A percentile compares a stretch with the other conserved stretches of the same genome.
phyloP scores from a whole-genome alignment of 2,797 vertebrate species.

The Eleutherodactylus coqui region DNA sequence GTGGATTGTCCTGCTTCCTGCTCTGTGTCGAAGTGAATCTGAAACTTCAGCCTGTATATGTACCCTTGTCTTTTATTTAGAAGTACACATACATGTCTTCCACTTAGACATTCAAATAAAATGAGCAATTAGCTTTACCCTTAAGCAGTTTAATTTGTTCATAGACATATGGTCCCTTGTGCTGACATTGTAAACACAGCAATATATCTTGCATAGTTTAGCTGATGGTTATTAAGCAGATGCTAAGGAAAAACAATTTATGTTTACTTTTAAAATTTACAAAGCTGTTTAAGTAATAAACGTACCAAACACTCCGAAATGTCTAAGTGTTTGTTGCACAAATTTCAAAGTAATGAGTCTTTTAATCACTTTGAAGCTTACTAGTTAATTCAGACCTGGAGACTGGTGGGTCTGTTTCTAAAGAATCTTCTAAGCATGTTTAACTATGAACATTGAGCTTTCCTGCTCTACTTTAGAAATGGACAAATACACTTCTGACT shows the following conservation, averaged over 20 bases:
- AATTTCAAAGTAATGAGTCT: conserved; percentile 44
- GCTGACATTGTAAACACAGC: conserved; percentile 62
- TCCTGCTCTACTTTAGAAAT: neutral
- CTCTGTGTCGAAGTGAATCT: conserved; percentile 12
- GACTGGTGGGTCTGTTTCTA: neutral
- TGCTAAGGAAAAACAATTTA: conserved; percentile 62
- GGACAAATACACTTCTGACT: neutral
- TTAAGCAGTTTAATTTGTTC: conserved; percentile 61
- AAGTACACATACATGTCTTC: conserved; percentile 54
- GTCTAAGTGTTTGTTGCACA: conserved; percentile 42
- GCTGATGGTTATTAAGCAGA: conserved; percentile 62
- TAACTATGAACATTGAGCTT: neutral
- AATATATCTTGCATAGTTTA: conserved; percentile 60
- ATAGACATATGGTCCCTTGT: conserved; percentile 62
- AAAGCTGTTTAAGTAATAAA: conserved; percentile 58
- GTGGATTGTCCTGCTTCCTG: conserved; percentile 45
- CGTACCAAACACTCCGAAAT: conserved; percentile 37
- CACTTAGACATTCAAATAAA: conserved; percentile 54
- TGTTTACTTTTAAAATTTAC: conserved; percentile 62
- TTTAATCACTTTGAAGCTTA: conserved; percentile 50
- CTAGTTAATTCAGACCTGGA: conserved; percentile 25
- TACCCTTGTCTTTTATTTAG: conserved; percentile 37
- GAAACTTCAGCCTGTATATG: neutral
- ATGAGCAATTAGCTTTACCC: conserved; percentile 54
- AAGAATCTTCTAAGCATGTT: neutral